Evolutionary conservation across 2,888 invertebrate genomes (phyloP).

Genomic region (Melieria crassipennis): DNA sequence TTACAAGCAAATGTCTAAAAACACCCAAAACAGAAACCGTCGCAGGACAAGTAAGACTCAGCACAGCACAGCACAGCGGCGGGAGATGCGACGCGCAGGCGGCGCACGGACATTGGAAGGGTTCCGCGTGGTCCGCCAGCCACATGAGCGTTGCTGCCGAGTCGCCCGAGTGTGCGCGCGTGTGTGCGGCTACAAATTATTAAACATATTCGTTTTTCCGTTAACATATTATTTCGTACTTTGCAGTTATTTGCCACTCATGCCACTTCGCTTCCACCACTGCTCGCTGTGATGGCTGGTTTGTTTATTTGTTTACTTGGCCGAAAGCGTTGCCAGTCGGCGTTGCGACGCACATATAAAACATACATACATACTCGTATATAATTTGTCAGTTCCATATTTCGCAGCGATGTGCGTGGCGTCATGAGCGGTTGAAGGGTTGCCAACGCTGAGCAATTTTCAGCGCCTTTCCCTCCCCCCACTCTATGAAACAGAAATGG

Average conservation of each 20-base stretch:
- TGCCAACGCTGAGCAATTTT: not conserved
- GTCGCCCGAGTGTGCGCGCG: not conserved
- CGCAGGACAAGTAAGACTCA: not conserved
- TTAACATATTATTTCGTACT: conserved; percentile 31
- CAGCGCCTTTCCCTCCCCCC: not conserved
- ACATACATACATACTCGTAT: not conserved
- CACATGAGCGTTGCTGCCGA: no score
- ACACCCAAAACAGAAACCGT: conserved; percentile 6
- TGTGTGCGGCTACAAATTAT: conserved; percentile 13
- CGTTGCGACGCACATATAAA: not conserved
- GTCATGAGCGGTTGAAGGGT: not conserved
- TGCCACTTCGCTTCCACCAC: no score
- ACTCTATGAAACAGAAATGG: no score
- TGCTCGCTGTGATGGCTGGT: no score
- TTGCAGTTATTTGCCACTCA: conserved; percentile 14
- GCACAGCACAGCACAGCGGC: not conserved
- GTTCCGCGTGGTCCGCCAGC: no score
- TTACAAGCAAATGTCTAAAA: conserved; percentile 29
- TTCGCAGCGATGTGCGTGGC: not conserved
- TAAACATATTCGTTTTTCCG: conserved; percentile 26
- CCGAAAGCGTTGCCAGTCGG: no score
- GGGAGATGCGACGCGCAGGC: not conserved
- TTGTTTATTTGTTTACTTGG: no score
- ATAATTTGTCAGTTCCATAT: not conserved
- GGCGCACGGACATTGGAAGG: not conserved